Conservation (phyloP, 2,113 vertebrate species). For the Polypterus bichir region DNA sequence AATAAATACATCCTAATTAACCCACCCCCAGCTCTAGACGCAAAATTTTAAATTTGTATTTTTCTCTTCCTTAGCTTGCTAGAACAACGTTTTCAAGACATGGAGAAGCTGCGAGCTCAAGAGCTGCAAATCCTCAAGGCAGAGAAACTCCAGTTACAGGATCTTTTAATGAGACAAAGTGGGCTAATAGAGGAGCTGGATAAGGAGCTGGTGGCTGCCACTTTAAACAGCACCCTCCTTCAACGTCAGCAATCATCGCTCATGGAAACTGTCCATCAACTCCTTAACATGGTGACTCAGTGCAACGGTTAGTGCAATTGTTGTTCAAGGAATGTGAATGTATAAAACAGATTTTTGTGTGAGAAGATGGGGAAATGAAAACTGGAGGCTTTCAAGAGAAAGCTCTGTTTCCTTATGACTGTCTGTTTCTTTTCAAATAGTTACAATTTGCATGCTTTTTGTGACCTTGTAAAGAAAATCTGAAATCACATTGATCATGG, state of each 20-base stretch:
- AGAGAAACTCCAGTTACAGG: slow-evolving; percentile 54
- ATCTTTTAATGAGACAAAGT: slow-evolving; percentile 46
- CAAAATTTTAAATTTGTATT: too few species aligned
- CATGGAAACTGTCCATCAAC: slow-evolving; percentile 46
- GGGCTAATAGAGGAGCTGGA: slow-evolving; percentile 45
- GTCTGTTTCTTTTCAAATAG: too few species aligned
- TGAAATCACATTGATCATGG: too few species aligned
- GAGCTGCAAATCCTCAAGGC: slow-evolving; percentile 43
- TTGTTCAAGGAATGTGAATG: neutral
- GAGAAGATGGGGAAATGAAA: too few species aligned
- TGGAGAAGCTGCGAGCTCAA: slow-evolving; percentile 44
- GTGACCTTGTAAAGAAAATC: too few species aligned
- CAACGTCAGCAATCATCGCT: slow-evolving; percentile 53
- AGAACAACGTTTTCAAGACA: slow-evolving; percentile 47
- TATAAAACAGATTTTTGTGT: too few species aligned
- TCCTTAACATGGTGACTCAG: slow-evolving; percentile 43
- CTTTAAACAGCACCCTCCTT: slow-evolving; percentile 44
- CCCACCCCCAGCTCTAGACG: too few species aligned
- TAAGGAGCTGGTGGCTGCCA: slow-evolving; percentile 44
- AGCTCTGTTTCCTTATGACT: too few species aligned
- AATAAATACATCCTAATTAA: neutral
- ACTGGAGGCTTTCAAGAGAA: too few species aligned
- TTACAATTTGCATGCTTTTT: too few species aligned
- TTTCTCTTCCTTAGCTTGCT: slow-evolving; percentile 38
- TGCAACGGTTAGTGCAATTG: slow-evolving; percentile 47